These are phyloP conservation scores for Dendrocopos noguchii DNA, from an alignment of 2,113 vertebrate species.

Conservation along the genomic window DNA sequence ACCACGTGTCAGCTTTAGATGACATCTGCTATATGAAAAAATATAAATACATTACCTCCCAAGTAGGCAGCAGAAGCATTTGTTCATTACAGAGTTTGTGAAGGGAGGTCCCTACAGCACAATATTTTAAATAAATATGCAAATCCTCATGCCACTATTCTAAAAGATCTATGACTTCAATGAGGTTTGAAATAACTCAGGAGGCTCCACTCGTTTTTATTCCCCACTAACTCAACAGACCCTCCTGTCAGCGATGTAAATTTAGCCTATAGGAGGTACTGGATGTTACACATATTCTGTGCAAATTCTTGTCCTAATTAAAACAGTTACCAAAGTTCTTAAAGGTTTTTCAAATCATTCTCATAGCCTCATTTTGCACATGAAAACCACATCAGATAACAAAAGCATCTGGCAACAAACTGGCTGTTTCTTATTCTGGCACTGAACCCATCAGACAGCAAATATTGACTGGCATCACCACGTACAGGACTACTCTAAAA, in stretches of 20 bases:
- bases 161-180: constrained; percentile 65
- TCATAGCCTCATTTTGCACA: neutral
- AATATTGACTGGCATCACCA: neutral
- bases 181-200: constrained; percentile 72
- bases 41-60: neutral
- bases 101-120: constrained; percentile 56
- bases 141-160: constrained; percentile 75
- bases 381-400: neutral
- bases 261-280: constrained; percentile 43
- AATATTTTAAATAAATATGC: constrained; percentile 77
- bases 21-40: constrained; percentile 38
- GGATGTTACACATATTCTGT: constrained; percentile 20
- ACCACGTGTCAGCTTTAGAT: constrained; percentile 53
- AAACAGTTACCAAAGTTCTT: neutral
- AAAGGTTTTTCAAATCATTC: constrained; percentile 24
- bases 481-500: neutral
- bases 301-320: neutral
- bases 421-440: neutral
- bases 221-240: constrained; percentile 55
- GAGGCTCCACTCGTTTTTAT: constrained; percentile 43
- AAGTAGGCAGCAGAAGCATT: constrained; percentile 49
- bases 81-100: constrained; percentile 62
- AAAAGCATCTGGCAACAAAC: neutral
- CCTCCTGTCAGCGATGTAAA: constrained; percentile 67
- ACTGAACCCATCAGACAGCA: neutral